phyloP scores from a whole-genome alignment of 1,140 invertebrate species.

The Aphelinus certus region DNA sequence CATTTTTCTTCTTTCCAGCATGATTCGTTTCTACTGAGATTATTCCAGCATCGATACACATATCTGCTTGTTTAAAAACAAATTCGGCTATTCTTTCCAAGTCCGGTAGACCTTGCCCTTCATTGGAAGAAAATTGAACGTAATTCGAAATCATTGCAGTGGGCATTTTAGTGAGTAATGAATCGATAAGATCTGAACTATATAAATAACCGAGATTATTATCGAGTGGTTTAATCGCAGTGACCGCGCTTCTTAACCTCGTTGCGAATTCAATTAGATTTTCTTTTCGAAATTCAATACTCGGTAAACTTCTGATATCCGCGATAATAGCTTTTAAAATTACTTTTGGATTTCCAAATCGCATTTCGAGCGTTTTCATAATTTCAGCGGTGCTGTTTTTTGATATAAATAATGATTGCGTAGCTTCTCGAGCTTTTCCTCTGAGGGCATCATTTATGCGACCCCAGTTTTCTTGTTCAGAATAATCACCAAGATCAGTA shows the following conservation, averaged over 20 bases:
- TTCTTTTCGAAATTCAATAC: not conserved
- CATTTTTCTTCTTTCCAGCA: not conserved
- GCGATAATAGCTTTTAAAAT: not conserved
- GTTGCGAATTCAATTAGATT: constrained; percentile 7
- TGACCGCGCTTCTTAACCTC: not conserved
- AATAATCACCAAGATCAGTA: too few species aligned
- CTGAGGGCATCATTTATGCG: too few species aligned
- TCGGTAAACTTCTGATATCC: not conserved
- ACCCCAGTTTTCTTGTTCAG: too few species aligned
- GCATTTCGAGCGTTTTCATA: not conserved
- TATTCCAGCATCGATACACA: not conserved
- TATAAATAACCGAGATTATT: not conserved
- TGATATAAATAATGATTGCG: not conserved
- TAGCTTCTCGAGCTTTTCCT: too few species aligned
- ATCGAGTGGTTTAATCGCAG: not conserved
- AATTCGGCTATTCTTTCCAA: constrained; percentile 3
- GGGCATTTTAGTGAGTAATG: not conserved
- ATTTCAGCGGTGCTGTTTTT: not conserved
- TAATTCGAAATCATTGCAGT: not conserved
- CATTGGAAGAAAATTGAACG: not conserved
- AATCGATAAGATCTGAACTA: not conserved
- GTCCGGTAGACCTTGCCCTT: not conserved
- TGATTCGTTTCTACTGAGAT: not conserved
- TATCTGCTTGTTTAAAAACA: not conserved
- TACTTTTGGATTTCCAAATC: not conserved